Percentiles rank a stretch among this genome's conserved stretches.
Evolutionary conservation across 2,113 vertebrate genomes (phyloP).

Genomic region (Semnornis frantzii): DNA sequence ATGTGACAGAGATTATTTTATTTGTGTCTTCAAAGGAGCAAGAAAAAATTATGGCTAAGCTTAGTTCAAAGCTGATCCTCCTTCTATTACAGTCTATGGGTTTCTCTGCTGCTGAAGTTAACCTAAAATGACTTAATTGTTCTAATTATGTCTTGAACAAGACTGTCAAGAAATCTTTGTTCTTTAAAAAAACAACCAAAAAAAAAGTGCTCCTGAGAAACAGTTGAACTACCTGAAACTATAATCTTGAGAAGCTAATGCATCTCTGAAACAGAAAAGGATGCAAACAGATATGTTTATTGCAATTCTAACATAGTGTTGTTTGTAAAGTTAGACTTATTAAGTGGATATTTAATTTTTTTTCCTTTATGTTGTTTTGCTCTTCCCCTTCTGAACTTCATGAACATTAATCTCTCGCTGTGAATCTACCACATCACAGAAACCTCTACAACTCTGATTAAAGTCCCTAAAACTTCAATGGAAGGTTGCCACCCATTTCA

Average conservation of each 20-base stretch:
- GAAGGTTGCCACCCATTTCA: neutral
- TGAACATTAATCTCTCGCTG: neutral
- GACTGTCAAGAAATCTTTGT: neutral
- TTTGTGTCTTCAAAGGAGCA: conserved; percentile 26
- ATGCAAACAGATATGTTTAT: neutral
- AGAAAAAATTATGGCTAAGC: conserved; percentile 2
- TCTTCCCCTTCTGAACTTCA: neutral
- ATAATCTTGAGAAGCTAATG: neutral
- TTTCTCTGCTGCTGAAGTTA: conserved; percentile 9
- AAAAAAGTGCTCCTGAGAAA: neutral
- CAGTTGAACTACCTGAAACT: neutral
- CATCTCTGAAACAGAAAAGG: neutral
- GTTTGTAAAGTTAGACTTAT: neutral
- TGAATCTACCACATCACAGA: neutral
- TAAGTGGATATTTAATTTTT: neutral
- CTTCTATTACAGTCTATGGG: neutral
- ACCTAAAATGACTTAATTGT: conserved; percentile 42
- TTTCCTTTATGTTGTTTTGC: neutral
- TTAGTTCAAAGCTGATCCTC: conserved; percentile 41
- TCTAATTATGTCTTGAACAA: conserved; percentile 28
- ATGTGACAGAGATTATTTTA: conserved; percentile 41
- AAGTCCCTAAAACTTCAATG: neutral
- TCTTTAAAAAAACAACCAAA: neutral
- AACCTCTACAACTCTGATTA: neutral
- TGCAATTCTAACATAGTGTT: neutral